phyloP scores from a whole-genome alignment of 2,888 invertebrate genomes.

The Mellilla xanthometata region DNA sequence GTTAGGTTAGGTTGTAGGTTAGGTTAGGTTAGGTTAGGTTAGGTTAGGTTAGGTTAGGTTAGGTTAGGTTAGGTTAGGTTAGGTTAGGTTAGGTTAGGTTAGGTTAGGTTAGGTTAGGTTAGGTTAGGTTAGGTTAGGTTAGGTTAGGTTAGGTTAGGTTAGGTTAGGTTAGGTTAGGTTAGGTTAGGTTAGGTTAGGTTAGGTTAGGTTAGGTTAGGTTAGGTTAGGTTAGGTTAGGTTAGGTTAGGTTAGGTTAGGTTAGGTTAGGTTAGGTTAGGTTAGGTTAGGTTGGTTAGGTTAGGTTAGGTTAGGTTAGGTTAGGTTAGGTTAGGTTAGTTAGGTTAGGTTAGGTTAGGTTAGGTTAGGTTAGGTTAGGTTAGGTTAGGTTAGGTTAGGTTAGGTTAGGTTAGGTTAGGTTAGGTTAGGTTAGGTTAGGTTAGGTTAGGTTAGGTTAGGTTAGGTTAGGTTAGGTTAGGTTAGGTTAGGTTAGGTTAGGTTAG shows the following conservation, averaged over 20 bases:
- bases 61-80: constrained; percentile 4
- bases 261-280: constrained; percentile 1
- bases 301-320: background rate
- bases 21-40: constrained; percentile 31
- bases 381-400: constrained; percentile 20
- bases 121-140: constrained; percentile 2
- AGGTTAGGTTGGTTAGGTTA: background rate
- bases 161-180: constrained; percentile 3
- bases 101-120: too few species aligned
- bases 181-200: constrained; percentile 3
- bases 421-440: constrained; percentile 28
- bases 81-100: too few species aligned
- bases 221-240: constrained; percentile 12
- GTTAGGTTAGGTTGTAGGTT: constrained; percentile 30
- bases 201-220: constrained; percentile 10
- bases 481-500: constrained; percentile 9
- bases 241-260: constrained; percentile 11
- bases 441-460: constrained; percentile 27
- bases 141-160: constrained; percentile 5
- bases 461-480: constrained; percentile 18
- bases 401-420: constrained; percentile 28
- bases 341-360: constrained; percentile 13
- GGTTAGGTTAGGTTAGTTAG: background rate
- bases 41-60: constrained; percentile 33
- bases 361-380: constrained; percentile 18